These are phyloP conservation scores for Cancer borealis DNA, from an alignment of 2,888 invertebrate genomes.

Conservation along the genomic window DNA sequence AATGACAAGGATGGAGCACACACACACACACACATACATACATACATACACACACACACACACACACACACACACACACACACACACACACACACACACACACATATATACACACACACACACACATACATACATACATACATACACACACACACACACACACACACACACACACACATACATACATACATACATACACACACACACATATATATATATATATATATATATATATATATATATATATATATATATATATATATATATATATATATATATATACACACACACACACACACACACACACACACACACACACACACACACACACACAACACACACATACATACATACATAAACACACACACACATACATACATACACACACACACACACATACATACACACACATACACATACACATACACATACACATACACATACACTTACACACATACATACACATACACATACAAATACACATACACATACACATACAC, in stretches of 20 bases:
- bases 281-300: not conserved
- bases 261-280: conserved; percentile 40
- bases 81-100: not conserved
- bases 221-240: conserved; percentile 40
- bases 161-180: not conserved
- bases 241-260: conserved; percentile 40
- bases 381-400: not conserved
- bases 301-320: too few species aligned
- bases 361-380: not conserved
- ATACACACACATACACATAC: not conserved
- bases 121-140: not conserved
- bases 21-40: not conserved
- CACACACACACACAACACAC: not conserved
- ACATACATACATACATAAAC: not conserved
- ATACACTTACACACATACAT: not conserved
- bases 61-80: not conserved
- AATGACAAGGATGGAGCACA: not conserved
- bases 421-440: not conserved
- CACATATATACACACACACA: not conserved
- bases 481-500: not conserved
- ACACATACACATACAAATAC: not conserved
- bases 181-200: not conserved
- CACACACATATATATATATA: conserved; percentile 15
- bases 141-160: not conserved
- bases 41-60: not conserved